Conservation (phyloP, 2,797 vertebrate genomes). For the Coranthus polyacanthus region DNA sequence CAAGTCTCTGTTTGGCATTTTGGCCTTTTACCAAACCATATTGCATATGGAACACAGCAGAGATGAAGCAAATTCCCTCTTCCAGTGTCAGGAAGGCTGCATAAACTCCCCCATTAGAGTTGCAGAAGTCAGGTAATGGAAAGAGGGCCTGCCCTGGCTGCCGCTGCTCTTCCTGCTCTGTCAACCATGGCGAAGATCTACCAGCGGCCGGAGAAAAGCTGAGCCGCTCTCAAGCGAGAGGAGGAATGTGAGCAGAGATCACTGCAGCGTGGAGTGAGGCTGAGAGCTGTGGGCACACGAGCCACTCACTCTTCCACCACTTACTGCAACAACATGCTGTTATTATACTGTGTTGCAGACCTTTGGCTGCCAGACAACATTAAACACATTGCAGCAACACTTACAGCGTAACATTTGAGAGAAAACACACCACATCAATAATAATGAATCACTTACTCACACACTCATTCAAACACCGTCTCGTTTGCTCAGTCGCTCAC, state of each 20-base stretch:
- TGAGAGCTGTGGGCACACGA: slow-evolving; percentile 43
- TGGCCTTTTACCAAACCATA: slow-evolving; percentile 31
- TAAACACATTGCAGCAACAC: slow-evolving; percentile 49
- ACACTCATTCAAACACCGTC: slow-evolving; percentile 55
- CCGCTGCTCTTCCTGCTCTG: slow-evolving; percentile 35
- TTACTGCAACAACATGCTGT: slow-evolving; percentile 49
- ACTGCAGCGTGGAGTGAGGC: slow-evolving; percentile 40
- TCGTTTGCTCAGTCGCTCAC: slow-evolving; percentile 45
- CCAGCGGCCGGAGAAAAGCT: slow-evolving; percentile 27
- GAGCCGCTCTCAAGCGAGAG: slow-evolving; percentile 38
- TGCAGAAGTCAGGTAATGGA: slow-evolving; percentile 59
- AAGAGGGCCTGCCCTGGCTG: slow-evolving; percentile 31
- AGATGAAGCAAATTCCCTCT: slow-evolving; percentile 42
- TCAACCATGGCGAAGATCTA: slow-evolving; percentile 56
- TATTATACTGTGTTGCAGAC: slow-evolving; percentile 42
- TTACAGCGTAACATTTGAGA: slow-evolving; percentile 35
- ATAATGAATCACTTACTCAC: slow-evolving; percentile 64
- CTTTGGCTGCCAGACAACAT: slow-evolving; percentile 56
- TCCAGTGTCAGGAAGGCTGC: slow-evolving; percentile 41
- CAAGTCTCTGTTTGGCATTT: slow-evolving; percentile 23
- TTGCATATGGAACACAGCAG: slow-evolving; percentile 52
- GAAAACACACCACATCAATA: slow-evolving; percentile 56
- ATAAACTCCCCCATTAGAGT: slow-evolving; percentile 53
- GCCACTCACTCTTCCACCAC: slow-evolving; percentile 41
- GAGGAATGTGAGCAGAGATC: slow-evolving; percentile 46